phyloP scores from a whole-genome alignment of 2,113 vertebrate species.

The Thermophis baileyi region DNA sequence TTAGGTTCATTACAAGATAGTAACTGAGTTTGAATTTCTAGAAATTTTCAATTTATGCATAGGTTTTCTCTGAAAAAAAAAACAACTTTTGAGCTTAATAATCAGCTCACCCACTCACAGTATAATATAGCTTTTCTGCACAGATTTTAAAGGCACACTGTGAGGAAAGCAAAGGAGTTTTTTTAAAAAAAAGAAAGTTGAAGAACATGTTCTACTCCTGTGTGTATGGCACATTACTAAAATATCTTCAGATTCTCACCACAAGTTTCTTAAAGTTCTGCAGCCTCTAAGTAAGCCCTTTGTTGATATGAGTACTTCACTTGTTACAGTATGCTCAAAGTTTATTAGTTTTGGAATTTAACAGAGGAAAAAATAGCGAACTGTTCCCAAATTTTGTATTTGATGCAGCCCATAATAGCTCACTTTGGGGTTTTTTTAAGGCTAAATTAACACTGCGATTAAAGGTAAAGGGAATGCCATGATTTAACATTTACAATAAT shows the following conservation, averaged over 20 bases:
- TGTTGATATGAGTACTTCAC: slow-evolving; percentile 63
- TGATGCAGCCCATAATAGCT: slow-evolving; percentile 14
- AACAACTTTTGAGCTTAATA: slow-evolving; percentile 49
- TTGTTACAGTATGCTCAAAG: slow-evolving; percentile 28
- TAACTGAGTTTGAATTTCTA: slow-evolving; percentile 47
- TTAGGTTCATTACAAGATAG: slow-evolving; percentile 30
- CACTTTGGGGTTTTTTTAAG: slow-evolving; percentile 22
- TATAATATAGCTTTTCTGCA: slow-evolving; percentile 57
- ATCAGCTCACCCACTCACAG: slow-evolving; percentile 50
- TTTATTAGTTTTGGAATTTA: slow-evolving; percentile 58
- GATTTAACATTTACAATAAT: slow-evolving; percentile 16
- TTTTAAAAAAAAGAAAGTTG: slow-evolving; percentile 43
- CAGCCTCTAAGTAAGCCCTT: slow-evolving; percentile 55
- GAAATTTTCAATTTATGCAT: slow-evolving; percentile 35
- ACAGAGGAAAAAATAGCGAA: slow-evolving; percentile 40
- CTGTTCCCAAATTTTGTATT: slow-evolving; percentile 19
- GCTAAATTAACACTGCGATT: slow-evolving; percentile 28
- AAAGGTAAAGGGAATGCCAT: neutral
- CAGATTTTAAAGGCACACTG: slow-evolving; percentile 59
- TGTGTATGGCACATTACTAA: slow-evolving; percentile 32
- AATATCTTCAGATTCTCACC: slow-evolving; percentile 55
- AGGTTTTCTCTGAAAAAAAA: slow-evolving; percentile 52
- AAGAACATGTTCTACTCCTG: slow-evolving; percentile 21
- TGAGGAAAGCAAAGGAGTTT: slow-evolving; percentile 41
- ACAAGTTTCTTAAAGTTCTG: slow-evolving; percentile 53